These are phyloP conservation scores for Rhipidura dahli DNA, from an alignment of 2,113 vertebrate species.

Conservation along the genomic window DNA sequence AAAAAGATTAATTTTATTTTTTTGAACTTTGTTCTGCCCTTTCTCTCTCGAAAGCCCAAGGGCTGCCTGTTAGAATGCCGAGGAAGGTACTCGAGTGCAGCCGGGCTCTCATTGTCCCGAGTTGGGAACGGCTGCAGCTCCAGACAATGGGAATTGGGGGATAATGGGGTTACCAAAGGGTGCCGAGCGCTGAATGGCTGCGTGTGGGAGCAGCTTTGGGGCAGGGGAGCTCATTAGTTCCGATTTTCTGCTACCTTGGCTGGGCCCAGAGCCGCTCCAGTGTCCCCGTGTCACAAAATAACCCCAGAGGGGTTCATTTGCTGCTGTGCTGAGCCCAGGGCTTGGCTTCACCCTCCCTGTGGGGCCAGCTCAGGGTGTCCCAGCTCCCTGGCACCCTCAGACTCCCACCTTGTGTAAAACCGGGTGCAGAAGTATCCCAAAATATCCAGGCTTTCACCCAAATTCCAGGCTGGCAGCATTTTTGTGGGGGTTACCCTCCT, in stretches of 20 bases:
- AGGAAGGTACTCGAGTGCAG: background rate
- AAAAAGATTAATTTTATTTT: background rate
- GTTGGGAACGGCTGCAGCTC: background rate
- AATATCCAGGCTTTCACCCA: background rate
- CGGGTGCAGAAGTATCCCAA: rapidly evolving
- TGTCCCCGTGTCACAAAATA: background rate
- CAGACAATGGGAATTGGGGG: background rate
- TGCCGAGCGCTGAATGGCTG: background rate
- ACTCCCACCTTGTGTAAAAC: background rate
- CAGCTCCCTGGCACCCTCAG: rapidly evolving
- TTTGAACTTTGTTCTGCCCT: background rate
- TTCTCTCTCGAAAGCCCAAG: background rate
- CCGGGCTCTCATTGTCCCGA: background rate
- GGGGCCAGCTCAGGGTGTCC: background rate
- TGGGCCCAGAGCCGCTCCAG: background rate
- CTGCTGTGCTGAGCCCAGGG: background rate
- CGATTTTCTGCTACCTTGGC: background rate
- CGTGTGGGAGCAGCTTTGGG: background rate
- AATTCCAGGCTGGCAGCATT: background rate
- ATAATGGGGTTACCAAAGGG: background rate
- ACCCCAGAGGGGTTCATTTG: background rate
- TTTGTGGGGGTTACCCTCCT: background rate
- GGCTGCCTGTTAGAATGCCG: background rate
- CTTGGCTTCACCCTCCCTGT: background rate
- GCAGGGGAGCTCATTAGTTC: background rate